Conservation (phyloP, 2,797 vertebrate species). For the Catostomus latipinnis region DNA sequence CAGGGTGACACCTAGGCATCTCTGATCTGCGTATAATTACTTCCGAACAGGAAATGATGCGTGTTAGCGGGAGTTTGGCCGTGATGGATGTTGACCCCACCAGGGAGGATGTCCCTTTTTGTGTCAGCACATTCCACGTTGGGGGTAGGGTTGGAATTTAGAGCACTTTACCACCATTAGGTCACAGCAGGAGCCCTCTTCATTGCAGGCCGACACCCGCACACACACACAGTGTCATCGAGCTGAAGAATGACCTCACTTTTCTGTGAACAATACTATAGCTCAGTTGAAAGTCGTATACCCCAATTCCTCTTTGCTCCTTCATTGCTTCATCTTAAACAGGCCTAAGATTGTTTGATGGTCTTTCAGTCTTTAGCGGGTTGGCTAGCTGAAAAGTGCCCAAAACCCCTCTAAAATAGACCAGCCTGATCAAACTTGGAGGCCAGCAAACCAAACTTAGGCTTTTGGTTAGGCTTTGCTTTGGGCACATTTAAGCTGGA, state of each 20-base stretch:
- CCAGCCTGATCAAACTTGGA: no score
- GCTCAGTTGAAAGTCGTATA: no score
- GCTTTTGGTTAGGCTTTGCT: no score
- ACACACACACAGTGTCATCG: slow-evolving; percentile 59
- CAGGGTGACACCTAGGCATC: slow-evolving; percentile 81
- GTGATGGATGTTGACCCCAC: slow-evolving; percentile 87
- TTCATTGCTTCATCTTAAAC: no score
- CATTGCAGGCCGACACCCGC: slow-evolving; percentile 44
- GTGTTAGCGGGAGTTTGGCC: slow-evolving; percentile 63
- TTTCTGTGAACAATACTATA: slow-evolving; percentile 14
- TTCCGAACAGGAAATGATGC: slow-evolving; percentile 81
- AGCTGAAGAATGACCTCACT: slow-evolving; percentile 58
- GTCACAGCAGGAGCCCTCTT: slow-evolving; percentile 82
- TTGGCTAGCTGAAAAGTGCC: no score
- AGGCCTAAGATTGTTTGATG: no score
- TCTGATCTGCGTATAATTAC: slow-evolving; percentile 90
- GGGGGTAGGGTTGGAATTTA: slow-evolving; percentile 79
- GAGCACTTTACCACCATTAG: slow-evolving; percentile 73
- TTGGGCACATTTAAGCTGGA: no score
- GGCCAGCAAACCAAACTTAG: no score
- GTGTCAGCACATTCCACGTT: slow-evolving; percentile 77
- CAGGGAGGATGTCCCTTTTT: slow-evolving; percentile 78
- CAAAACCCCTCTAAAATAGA: no score
- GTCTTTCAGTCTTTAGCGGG: no score
- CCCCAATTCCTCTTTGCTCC: no score